Base-by-base conservation (phyloP, 2,888 invertebrate genomes). In the Drosophila monieri region DNA sequence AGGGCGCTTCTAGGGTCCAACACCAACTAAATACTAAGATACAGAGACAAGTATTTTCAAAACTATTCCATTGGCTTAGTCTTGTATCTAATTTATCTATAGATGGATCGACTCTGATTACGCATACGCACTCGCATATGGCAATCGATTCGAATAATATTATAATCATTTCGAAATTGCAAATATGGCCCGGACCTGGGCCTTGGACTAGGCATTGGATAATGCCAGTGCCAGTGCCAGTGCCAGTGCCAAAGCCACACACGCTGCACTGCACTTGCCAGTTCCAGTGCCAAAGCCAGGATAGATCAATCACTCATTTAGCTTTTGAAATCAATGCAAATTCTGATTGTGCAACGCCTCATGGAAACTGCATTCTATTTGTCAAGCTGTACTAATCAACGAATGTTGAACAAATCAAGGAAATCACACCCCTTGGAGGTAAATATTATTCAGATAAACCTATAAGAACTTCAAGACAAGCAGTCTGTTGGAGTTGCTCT, bases 201-300 rank as follows among this genome's bases (percentile, higher is more conserved):
- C 87, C 80, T 80, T 84, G 84, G 74, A 74, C 80, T 80, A 86
- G 87, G 78, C 80, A 80, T 86, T 80, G 87, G 78, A 15, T 86
- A 80, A 68, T 77, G 80, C 66, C 80, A 85, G 74, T 51, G 62
- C 62, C 61, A 62, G 60, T 77, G 80, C 66, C 80, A 85, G 74
- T 51, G 62, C 62, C 61, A 62, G 60, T 60, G 60, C 61, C 61
- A 51, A 37, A 18, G 53, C 39, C 55, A 48, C 41, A 41, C 53
- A 9, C 23, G 32, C 9, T 27, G 18, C 18, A 44, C n/a, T 27
- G n/a, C n/a, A n/a, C n/a, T n/a, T n/a, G 25, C 10, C 47, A n/a
- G 56, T 56, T n/a, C 32, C 58, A 59, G 25, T 43, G 56, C 58
- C 58, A 59, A 56, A 12, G 18, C 49, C 72, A 76, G 76, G 43